phyloP scores from a whole-genome alignment of 2,113 vertebrate species.

The Sula dactylatra region DNA sequence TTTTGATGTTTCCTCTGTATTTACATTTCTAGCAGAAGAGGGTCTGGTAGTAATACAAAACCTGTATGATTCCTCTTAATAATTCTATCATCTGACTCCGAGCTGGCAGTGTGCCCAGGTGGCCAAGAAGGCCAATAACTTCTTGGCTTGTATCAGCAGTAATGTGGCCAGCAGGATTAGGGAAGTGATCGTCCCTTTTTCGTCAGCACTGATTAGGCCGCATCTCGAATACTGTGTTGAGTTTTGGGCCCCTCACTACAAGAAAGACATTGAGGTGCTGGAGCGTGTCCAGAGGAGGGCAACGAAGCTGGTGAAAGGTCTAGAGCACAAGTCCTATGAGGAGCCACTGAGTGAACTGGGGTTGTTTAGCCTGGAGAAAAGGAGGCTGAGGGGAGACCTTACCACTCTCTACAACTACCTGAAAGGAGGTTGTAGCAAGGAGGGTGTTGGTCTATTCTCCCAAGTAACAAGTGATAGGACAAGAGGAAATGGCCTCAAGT shows the following conservation, averaged over 20 bases:
- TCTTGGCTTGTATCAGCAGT: not conserved
- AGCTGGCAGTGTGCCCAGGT: not conserved
- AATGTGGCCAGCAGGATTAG: not conserved
- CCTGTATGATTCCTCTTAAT: not conserved
- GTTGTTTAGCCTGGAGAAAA: not conserved
- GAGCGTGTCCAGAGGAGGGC: rapidly evolving
- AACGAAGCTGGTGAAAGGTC: rapidly evolving
- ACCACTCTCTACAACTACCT: not conserved
- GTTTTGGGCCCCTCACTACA: not conserved
- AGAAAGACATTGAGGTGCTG: not conserved
- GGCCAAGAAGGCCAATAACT: not conserved
- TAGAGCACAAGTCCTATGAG: not conserved
- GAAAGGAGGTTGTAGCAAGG: not conserved
- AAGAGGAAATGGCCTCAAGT: not conserved
- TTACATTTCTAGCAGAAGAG: not conserved
- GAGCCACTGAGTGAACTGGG: not conserved
- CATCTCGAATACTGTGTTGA: rapidly evolving
- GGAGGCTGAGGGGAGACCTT: rapidly evolving
- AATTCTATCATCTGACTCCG: not conserved
- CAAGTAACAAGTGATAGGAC: not conserved
- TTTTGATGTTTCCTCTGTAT: not conserved
- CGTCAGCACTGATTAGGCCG: rapidly evolving
- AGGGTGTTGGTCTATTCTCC: rapidly evolving
- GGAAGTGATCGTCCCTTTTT: rapidly evolving
- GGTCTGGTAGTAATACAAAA: not conserved